A percentile compares a stretch with the other conserved stretches of the same genome.
phyloP scores from a whole-genome alignment of 1,140 invertebrate genomes.

The Megalopta genalis region DNA sequence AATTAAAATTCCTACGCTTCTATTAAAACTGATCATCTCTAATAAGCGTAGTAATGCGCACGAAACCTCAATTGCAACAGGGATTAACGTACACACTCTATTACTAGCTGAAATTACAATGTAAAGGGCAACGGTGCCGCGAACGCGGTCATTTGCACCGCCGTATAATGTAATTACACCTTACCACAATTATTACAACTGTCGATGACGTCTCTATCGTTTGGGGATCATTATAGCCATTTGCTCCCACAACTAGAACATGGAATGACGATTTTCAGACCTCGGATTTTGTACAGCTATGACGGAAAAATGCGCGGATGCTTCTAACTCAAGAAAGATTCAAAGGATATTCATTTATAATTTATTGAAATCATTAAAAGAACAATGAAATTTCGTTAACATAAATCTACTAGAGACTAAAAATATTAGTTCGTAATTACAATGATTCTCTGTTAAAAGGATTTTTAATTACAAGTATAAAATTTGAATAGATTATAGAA shows the following conservation, averaged over 20 bases:
- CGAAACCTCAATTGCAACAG: slow-evolving; percentile 26
- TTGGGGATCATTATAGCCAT: background rate
- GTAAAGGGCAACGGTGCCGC: slow-evolving; percentile 14
- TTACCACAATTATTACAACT: slow-evolving; percentile 32
- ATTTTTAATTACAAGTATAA: no score
- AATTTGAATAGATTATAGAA: no score
- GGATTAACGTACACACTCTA: slow-evolving; percentile 29
- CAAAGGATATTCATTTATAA: no score
- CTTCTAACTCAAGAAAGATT: no score
- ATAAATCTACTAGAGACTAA: no score
- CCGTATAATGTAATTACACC: slow-evolving; percentile 37
- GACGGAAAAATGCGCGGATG: no score
- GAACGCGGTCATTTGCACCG: slow-evolving; percentile 2
- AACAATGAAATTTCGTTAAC: no score
- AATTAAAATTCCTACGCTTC: slow-evolving; percentile 36
- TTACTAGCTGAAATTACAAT: slow-evolving; percentile 34
- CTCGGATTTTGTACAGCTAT: no score
- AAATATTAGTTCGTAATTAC: no score
- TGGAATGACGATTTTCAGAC: background rate
- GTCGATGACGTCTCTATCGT: background rate
- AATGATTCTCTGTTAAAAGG: no score
- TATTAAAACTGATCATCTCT: slow-evolving; percentile 38
- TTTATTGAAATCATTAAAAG: no score
- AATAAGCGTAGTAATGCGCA: slow-evolving; percentile 20
- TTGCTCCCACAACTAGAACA: no score